A percentile compares a stretch with the other conserved stretches of the same genome.
phyloP scores from a whole-genome alignment of 2,797 vertebrate species.

The Threskiornis aethiopicus region DNA sequence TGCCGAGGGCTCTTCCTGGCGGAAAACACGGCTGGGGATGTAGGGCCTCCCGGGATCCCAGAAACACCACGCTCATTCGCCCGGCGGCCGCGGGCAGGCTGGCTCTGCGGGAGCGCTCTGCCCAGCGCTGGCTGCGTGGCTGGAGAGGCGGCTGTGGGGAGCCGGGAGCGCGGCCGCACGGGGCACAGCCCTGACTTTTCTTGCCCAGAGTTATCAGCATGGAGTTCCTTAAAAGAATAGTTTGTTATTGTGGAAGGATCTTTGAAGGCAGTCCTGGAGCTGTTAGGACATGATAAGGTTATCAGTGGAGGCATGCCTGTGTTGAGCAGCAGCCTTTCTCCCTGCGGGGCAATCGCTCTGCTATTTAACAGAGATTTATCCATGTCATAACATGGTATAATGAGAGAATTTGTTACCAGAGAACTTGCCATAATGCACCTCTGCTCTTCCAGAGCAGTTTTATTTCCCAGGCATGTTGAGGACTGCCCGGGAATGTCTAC shows the following conservation, averaged over 20 bases:
- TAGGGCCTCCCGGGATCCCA: not conserved
- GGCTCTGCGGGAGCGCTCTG: rapidly evolving
- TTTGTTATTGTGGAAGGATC: constrained; percentile 12
- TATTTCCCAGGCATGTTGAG: constrained; percentile 64
- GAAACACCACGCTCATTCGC: rapidly evolving
- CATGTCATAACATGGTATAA: constrained; percentile 75
- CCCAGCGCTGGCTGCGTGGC: not conserved
- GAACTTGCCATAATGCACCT: constrained; percentile 54
- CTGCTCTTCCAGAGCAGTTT: constrained; percentile 58
- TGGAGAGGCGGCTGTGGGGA: rapidly evolving
- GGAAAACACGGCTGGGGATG: not conserved
- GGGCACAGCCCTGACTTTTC: not conserved
- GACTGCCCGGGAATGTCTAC: constrained; percentile 70
- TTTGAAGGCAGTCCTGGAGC: constrained; percentile 49
- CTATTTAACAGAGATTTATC: constrained; percentile 67
- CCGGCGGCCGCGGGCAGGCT: rapidly evolving
- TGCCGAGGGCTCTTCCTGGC: not conserved
- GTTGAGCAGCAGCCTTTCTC: constrained; percentile 52
- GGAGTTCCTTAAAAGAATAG: not conserved
- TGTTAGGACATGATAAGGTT: constrained; percentile 77
- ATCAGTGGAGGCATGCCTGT: constrained; percentile 69
- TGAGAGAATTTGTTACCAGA: constrained; percentile 68
- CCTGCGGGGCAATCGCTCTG: constrained; percentile 64
- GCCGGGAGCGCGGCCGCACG: rapidly evolving
- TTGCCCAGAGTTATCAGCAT: not conserved